Evolutionary conservation across 2,797 vertebrate species (phyloP), one percentile per base, ranked within the genome.

Genomic region (Staurois parvus): DNA sequence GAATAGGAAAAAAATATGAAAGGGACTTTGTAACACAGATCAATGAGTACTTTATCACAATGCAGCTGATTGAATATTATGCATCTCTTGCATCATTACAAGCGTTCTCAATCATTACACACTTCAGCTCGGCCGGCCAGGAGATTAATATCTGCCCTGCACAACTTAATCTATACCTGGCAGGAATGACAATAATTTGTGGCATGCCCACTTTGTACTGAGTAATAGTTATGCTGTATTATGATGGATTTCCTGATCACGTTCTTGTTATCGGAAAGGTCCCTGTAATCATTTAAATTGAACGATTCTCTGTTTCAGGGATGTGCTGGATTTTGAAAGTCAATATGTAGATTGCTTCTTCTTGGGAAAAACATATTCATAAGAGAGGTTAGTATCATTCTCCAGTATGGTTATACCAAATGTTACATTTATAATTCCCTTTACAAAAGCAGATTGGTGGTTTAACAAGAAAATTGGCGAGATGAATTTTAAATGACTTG

Each of bases 41-140:
- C 75, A 83, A 83, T 83, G 69, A 30, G 85, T 86, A 40, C 80
- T 79, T 83, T 68, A 86, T 86, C 85, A 83, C 67, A 69, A 72
- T 73, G 75, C 75, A 73, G 85, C 34, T 45, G 62, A 64, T 79
- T 40, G 80, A 78, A 83, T 83, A 78, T 73, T 82, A 73, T 73
- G 74, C 85, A 78, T 83, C 80, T 86, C 77, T 73, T 78, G 80
- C 85, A 78, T 79, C 75, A 83, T 86, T 77, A 83, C 85, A 74
- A 64, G 75, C 8, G 28, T 34, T 56, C 80, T 83, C 75, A 72
- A 83, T 86, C 85, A 82, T 83, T 52, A 67, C 48, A 78, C 40
- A 83, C 40, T 83, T 72, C 85, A 86, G 72, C 40, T 64, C 34
- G 17, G 56, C 69, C 13, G 59, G 5, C 15, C 52, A 24, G 80